Evolutionary conservation across 2,113 vertebrate species (phyloP).

Genomic region (Charadrius vociferus): DNA sequence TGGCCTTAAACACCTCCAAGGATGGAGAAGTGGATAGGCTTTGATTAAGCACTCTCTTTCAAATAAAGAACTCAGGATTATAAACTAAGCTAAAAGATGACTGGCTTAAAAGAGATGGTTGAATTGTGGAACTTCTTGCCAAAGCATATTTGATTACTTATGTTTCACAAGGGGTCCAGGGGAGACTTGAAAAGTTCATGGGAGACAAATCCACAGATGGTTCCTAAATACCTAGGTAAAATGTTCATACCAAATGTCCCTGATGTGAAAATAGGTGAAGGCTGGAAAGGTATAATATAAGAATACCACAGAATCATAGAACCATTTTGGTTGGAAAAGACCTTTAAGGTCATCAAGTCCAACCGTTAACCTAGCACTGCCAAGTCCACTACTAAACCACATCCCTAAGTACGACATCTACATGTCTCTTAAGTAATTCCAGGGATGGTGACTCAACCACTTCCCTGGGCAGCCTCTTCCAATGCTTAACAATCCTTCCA

Average conservation of each 20-base stretch:
- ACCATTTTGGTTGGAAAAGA: neutral
- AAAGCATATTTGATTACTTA: neutral
- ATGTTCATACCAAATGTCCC: neutral
- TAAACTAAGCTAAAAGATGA: neutral
- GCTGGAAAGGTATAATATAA: neutral
- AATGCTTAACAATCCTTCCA: accelerated
- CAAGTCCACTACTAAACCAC: neutral
- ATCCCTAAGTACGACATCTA: neutral
- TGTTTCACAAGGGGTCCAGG: neutral
- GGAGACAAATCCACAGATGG: neutral
- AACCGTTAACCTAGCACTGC: neutral
- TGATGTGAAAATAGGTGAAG: neutral
- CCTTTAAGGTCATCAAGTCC: neutral
- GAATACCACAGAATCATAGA: neutral
- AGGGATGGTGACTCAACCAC: neutral
- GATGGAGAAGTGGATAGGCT: neutral
- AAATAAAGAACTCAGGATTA: neutral
- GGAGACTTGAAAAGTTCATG: neutral
- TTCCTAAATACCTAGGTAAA: neutral
- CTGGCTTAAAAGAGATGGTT: neutral
- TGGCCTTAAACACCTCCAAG: no score
- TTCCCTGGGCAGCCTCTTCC: neutral
- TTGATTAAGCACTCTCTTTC: neutral
- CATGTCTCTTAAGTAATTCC: neutral
- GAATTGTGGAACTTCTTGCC: neutral